These are phyloP conservation scores for Smutsia gigantea DNA, from an alignment of 2,797 vertebrate genomes.

Conservation along the genomic window DNA sequence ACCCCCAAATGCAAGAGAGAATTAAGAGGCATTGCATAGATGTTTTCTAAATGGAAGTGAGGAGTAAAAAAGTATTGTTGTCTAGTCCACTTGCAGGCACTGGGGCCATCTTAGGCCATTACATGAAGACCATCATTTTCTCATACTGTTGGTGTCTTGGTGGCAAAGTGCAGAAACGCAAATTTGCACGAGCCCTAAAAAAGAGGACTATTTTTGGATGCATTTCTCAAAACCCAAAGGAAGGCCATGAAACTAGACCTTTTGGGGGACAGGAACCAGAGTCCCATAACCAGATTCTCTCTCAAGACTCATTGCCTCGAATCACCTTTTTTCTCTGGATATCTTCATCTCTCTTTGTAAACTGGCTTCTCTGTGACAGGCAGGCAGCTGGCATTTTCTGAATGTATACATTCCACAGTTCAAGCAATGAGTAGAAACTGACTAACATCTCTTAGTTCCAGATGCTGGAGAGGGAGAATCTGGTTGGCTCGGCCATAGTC, in stretches of 20 bases:
- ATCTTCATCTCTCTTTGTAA: background rate
- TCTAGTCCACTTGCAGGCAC: background rate
- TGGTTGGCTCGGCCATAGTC: constrained; percentile 29
- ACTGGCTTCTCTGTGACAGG: background rate
- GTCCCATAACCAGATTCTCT: background rate
- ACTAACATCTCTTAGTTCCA: background rate
- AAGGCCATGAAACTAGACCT: background rate
- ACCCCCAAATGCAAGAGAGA: background rate
- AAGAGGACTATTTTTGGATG: background rate
- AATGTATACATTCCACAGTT: background rate
- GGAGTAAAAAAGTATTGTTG: background rate
- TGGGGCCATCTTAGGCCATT: background rate
- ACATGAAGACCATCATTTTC: background rate
- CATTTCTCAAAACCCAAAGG: background rate
- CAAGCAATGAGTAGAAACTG: background rate
- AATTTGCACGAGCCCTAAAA: background rate
- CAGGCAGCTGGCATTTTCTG: background rate
- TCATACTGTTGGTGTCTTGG: background rate
- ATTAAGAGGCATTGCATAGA: background rate
- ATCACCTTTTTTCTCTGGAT: background rate
- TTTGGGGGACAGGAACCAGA: background rate
- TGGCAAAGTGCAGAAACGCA: background rate
- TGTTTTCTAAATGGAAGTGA: background rate
- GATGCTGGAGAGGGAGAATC: background rate
- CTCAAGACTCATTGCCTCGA: background rate